Evolutionary conservation across 2,888 invertebrate species (phyloP).

Genomic region (Andrena chrysosceles): DNA sequence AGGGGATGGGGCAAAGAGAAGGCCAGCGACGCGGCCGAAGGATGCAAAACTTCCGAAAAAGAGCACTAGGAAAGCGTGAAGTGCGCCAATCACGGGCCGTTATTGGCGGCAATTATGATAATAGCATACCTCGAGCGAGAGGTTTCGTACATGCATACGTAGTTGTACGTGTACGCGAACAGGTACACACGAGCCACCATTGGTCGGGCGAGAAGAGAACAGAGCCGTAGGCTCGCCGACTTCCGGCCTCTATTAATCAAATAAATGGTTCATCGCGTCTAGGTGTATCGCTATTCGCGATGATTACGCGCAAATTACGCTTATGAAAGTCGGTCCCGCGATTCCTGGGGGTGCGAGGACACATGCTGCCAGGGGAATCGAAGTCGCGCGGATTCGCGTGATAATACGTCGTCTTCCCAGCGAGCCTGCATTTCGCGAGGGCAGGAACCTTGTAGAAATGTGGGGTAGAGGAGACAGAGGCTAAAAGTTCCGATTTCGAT

Average conservation of each 20-base stretch:
- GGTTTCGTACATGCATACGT: conserved; percentile 54
- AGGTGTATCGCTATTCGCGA: conserved; percentile 76
- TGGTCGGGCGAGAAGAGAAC: conserved; percentile 55
- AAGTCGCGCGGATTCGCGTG: conserved; percentile 16
- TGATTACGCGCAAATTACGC: conserved; percentile 79
- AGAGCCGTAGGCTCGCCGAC: conserved; percentile 72
- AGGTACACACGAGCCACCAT: conserved; percentile 57
- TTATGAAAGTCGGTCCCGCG: conserved; percentile 45
- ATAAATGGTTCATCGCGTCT: conserved; percentile 81
- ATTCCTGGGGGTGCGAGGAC: conserved; percentile 19
- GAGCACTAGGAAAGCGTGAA: conserved; percentile 80
- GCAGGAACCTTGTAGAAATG: neutral
- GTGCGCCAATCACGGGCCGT: conserved; percentile 83
- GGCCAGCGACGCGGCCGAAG: conserved; percentile 61
- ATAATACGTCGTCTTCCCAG: neutral
- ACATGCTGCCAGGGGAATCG: conserved; percentile 47
- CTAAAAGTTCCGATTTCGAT: too few relatives aligned
- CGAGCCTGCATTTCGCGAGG: neutral
- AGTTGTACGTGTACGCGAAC: conserved; percentile 44
- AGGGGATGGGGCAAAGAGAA: neutral
- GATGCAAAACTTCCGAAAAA: conserved; percentile 81
- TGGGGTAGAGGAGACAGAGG: neutral
- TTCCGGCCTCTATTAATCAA: conserved; percentile 83
- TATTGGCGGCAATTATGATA: conserved; percentile 84
- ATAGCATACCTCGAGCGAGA: conserved; percentile 80